Conservation (phyloP, 2,797 vertebrate genomes). For the Lithobates pipiens region DNA sequence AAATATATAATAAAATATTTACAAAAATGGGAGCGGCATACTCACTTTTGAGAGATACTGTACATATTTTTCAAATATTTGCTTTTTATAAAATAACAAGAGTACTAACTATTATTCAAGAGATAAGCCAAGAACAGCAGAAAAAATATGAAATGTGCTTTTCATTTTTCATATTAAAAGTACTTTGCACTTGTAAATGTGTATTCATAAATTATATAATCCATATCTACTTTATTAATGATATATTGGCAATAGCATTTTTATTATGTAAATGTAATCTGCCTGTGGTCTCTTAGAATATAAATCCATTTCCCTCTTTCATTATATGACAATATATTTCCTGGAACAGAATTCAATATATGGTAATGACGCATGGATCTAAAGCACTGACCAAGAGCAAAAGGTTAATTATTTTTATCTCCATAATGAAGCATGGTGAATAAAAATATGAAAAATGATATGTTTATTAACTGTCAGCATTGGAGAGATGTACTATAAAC, state of each 20-base stretch:
- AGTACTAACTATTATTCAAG: neutral
- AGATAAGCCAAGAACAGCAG: neutral
- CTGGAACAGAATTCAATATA: constrained; percentile 62
- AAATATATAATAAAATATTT: no score
- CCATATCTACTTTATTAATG: constrained; percentile 60
- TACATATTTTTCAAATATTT: no score
- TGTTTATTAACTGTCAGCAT: neutral
- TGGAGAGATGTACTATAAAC: neutral
- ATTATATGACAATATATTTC: constrained; percentile 63
- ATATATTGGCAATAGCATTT: constrained; percentile 58
- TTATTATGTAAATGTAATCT: constrained; percentile 63
- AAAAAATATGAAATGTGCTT: neutral
- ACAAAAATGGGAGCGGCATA: no score
- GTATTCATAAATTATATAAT: constrained; percentile 57
- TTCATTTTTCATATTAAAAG: constrained; percentile 5
- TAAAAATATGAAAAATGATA: constrained; percentile 55
- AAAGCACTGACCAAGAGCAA: constrained; percentile 57
- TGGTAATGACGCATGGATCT: constrained; percentile 60
- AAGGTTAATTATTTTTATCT: constrained; percentile 62
- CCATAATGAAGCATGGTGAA: constrained; percentile 52
- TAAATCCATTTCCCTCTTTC: constrained; percentile 60
- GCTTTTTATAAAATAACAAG: no score
- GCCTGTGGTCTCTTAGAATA: constrained; percentile 53
- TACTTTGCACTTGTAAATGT: constrained; percentile 5
- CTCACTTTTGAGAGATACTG: no score